Conservation (phyloP, 2,113 vertebrate species). For the Corvus cornix region DNA sequence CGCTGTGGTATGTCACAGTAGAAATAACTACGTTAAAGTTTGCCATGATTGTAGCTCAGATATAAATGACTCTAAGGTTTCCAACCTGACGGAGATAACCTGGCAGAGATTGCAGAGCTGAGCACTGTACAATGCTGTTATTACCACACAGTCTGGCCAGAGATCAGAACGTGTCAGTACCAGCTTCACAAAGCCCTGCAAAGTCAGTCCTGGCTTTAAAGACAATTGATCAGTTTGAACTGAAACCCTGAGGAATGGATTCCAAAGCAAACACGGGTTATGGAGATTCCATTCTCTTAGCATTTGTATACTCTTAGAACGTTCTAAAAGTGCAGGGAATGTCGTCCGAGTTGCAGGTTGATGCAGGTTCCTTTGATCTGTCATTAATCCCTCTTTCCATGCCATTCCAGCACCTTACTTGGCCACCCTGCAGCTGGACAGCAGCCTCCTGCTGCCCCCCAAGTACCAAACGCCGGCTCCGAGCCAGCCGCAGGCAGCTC, state of each 20-base stretch:
- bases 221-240: neutral
- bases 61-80: neutral
- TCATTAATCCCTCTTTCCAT: neutral
- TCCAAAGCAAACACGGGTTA: neutral
- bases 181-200: neutral
- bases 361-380: neutral
- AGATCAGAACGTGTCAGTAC: neutral
- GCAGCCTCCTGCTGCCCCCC: conserved; percentile 87
- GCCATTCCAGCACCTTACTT: conserved; percentile 87
- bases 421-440: conserved; percentile 87
- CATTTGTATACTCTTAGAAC: neutral
- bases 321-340: neutral
- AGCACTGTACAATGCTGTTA: neutral
- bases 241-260: neutral
- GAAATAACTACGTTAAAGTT: neutral
- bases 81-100: neutral
- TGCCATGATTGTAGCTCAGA: neutral
- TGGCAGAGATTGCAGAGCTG: neutral
- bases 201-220: neutral
- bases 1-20: neutral
- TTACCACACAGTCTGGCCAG: neutral
- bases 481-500: conserved; percentile 61
- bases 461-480: conserved; percentile 77
- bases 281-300: neutral
- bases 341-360: neutral